A percentile compares a stretch with the other conserved stretches of the same genome.
phyloP scores from a whole-genome alignment of 1,140 invertebrate genomes.

The Kradibia gibbosae region DNA sequence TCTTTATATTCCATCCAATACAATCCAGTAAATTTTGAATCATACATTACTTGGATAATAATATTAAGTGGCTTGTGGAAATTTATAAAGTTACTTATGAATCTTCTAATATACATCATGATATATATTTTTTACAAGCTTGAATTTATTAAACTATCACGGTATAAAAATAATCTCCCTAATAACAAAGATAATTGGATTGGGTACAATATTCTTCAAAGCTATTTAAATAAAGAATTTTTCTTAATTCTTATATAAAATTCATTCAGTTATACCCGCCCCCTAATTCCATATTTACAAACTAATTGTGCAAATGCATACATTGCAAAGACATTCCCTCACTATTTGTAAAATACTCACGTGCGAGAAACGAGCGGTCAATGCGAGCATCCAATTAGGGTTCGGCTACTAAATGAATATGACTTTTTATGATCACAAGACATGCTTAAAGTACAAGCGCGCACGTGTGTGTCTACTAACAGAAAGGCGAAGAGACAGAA shows the following conservation, averaged over 20 bases:
- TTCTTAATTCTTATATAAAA: constrained; percentile 23
- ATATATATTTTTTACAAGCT: not conserved
- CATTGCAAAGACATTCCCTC: no score
- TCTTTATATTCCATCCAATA: no score
- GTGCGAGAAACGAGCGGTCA: not conserved
- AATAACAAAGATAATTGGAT: not conserved
- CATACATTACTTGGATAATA: not conserved
- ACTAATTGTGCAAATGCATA: no score
- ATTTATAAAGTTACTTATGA: not conserved
- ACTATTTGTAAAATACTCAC: constrained; percentile 9
- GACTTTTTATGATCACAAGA: constrained; percentile 49
- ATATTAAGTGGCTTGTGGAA: not conserved
- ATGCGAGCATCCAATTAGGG: constrained; percentile 48
- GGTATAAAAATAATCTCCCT: no score
- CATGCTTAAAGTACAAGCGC: not conserved
- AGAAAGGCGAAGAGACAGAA: constrained; percentile 9
- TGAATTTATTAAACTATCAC: not conserved
- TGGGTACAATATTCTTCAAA: not conserved
- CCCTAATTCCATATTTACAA: not conserved
- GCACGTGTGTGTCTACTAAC: not conserved
- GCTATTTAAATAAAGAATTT: not conserved
- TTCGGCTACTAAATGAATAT: constrained; percentile 60
- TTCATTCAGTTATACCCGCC: constrained; percentile 14
- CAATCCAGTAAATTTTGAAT: no score
- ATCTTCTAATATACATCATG: not conserved